Conservation (phyloP, 2,797 vertebrate species). For the Falco rusticolus region DNA sequence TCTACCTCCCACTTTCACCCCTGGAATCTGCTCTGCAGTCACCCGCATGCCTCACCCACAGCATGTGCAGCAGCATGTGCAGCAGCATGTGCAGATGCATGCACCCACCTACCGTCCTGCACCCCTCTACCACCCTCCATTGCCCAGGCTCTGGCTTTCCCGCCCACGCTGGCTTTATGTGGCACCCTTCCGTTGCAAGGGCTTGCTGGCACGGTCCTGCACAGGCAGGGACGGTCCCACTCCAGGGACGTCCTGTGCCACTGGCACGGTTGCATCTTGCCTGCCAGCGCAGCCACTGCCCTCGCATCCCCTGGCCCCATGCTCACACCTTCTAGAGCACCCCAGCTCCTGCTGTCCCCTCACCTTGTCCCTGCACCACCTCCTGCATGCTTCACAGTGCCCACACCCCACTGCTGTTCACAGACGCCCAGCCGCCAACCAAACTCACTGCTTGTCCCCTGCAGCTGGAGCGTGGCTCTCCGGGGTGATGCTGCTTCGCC, state of each 20-base stretch:
- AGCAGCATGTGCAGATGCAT: background rate
- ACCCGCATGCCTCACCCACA: background rate
- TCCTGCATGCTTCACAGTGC: background rate
- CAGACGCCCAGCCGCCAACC: accelerated
- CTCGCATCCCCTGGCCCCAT: accelerated
- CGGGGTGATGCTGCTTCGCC: background rate
- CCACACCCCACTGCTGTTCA: background rate
- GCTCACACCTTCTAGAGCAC: no score
- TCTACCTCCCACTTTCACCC: background rate
- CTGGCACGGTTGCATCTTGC: accelerated
- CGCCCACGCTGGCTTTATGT: accelerated
- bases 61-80: background rate
- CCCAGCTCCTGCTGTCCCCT: background rate
- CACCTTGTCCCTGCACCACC: accelerated
- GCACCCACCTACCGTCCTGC: accelerated
- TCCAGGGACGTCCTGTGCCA: background rate
- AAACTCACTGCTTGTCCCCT: background rate
- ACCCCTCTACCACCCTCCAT: background rate
- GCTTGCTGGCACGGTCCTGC: background rate
- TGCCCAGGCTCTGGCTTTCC: background rate
- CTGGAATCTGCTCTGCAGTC: accelerated
- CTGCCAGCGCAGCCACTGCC: accelerated
- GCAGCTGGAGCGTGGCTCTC: background rate
- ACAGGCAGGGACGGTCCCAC: accelerated
- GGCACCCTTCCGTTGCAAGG: background rate